Conservation (phyloP, 2,113 vertebrate species). For the Notothenia rossii region DNA sequence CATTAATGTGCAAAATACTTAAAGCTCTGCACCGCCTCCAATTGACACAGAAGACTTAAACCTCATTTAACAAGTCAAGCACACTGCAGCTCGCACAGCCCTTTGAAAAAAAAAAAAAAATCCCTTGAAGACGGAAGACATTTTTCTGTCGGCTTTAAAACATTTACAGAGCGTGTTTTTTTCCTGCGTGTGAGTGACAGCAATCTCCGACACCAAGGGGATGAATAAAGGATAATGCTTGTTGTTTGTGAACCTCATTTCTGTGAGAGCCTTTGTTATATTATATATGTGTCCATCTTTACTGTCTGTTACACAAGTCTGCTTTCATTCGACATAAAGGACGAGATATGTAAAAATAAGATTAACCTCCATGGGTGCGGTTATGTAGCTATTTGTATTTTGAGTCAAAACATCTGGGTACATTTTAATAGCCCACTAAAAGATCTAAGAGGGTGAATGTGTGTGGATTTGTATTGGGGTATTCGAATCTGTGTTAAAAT, state of each 20-base stretch:
- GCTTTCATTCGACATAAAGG: conserved; percentile 67
- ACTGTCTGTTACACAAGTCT: conserved; percentile 35
- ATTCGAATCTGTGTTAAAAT: conserved; percentile 63
- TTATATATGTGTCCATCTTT: conserved; percentile 46
- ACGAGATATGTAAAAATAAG: conserved; percentile 55
- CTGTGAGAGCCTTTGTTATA: conserved; percentile 62
- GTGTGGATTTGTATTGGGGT: conserved; percentile 47
- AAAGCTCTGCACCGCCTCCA: conserved; percentile 84
- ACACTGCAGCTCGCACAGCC: conserved; percentile 71
- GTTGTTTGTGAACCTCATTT: conserved; percentile 59
- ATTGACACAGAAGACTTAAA: conserved; percentile 86
- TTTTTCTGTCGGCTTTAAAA: conserved; percentile 62
- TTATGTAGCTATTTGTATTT: conserved; percentile 43
- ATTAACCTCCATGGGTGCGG: conserved; percentile 29
- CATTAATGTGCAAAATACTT: conserved; percentile 87
- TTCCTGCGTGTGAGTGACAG: conserved; percentile 62
- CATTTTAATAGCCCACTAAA: conserved; percentile 41
- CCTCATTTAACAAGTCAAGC: conserved; percentile 84
- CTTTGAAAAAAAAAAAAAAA: conserved; percentile 70
- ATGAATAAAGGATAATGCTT: conserved; percentile 62
- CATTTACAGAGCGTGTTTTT: conserved; percentile 25
- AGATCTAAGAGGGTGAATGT: conserved; percentile 33
- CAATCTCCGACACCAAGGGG: conserved; percentile 56
- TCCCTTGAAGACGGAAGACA: conserved; percentile 76
- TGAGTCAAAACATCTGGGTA: conserved; percentile 48